phyloP scores from a whole-genome alignment of 1,140 invertebrate species.

The Drosophila ironensis region DNA sequence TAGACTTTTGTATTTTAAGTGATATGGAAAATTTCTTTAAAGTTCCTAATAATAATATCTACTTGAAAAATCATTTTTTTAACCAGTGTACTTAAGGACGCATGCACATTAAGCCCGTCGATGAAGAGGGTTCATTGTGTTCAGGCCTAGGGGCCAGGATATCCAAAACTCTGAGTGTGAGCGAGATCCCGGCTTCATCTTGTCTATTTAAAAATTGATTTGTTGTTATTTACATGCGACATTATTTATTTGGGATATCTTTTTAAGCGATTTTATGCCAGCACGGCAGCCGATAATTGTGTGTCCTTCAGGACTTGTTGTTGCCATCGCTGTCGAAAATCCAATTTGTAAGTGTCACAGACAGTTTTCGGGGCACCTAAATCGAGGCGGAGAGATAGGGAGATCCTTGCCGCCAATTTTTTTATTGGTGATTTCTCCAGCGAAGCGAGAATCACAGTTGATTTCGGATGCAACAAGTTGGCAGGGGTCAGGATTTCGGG shows the following conservation, averaged over 20 bases:
- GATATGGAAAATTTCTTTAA: too few relatives aligned
- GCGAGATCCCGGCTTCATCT: conserved; percentile 23
- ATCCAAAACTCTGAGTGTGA: too few relatives aligned
- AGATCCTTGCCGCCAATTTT: conserved; percentile 31
- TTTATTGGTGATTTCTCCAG: conserved; percentile 63
- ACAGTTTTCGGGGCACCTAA: conserved; percentile 52
- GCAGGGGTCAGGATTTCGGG: conserved; percentile 10
- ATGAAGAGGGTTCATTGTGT: conserved; percentile 65
- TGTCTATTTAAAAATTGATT: conserved; percentile 77
- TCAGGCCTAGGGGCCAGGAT: conserved; percentile 16
- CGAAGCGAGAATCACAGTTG: conserved; percentile 70
- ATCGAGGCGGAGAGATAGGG: neutral
- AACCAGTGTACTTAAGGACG: conserved; percentile 7
- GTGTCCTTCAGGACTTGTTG: conserved; percentile 31
- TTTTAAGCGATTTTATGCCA: conserved; percentile 31
- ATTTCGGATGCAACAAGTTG: conserved; percentile 66
- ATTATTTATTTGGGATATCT: conserved; percentile 68
- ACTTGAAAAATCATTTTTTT: neutral
- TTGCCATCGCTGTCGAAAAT: conserved; percentile 59
- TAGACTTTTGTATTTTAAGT: too few relatives aligned
- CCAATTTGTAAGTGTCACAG: conserved; percentile 76
- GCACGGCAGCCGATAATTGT: conserved; percentile 52
- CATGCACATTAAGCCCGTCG: conserved; percentile 1
- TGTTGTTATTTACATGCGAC: conserved; percentile 76
- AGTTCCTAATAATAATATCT: too few relatives aligned